Evolutionary conservation across 2,888 invertebrate species (phyloP).

Genomic region (Stenurella melanura): DNA sequence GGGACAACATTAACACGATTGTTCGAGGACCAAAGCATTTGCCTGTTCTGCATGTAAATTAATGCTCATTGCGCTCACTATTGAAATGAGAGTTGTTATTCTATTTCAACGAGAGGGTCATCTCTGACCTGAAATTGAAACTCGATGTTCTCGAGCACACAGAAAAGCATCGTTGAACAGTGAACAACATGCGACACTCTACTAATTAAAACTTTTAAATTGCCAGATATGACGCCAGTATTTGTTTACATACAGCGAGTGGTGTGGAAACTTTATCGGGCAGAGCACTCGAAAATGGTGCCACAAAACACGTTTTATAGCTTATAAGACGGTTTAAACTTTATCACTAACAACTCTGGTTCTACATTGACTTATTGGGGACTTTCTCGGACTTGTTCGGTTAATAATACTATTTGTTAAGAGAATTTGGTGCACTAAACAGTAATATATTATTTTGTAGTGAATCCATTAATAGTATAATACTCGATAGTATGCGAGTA

Average conservation of each 20-base stretch:
- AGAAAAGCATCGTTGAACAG: conserved; percentile 19
- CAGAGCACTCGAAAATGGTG: not conserved
- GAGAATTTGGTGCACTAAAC: too few relatives aligned
- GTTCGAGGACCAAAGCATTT: conserved; percentile 42
- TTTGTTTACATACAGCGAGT: conserved; percentile 9
- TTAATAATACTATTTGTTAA: too few relatives aligned
- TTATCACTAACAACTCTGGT: not conserved
- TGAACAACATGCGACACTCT: conserved; percentile 34
- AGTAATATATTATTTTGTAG: too few relatives aligned
- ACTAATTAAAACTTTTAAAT: conserved; percentile 44
- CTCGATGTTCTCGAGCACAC: conserved; percentile 38
- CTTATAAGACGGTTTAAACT: not conserved
- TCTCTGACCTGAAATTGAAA: conserved; percentile 42
- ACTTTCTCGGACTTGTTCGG: too few relatives aligned
- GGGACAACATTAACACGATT: conserved; percentile 44
- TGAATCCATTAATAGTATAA: too few relatives aligned
- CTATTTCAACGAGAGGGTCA: conserved; percentile 39
- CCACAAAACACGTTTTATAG: not conserved
- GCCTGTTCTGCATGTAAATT: conserved; percentile 45
- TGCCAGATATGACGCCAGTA: conserved; percentile 13
- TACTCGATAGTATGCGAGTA: too few relatives aligned
- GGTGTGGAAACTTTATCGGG: not conserved
- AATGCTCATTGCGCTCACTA: conserved; percentile 42
- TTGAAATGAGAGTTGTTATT: conserved; percentile 46
- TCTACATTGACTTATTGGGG: not conserved